Evolutionary conservation across 2,797 vertebrate species (phyloP).

Genomic region (Artibeus lituratus): DNA sequence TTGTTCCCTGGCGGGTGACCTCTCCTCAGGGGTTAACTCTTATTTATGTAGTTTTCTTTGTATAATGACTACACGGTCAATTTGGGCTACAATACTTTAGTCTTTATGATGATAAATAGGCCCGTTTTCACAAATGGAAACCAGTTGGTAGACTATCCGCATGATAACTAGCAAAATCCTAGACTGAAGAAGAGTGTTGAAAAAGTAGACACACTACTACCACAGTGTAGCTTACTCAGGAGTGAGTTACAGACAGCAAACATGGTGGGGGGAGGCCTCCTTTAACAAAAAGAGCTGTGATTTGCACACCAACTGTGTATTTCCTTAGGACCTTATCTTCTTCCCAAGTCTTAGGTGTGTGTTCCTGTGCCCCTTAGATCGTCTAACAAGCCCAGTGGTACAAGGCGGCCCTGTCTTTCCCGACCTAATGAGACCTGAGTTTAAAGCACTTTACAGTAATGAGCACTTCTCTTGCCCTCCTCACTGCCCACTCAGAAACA

Average conservation of each 20-base stretch:
- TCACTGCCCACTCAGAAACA: not conserved
- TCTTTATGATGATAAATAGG: not conserved
- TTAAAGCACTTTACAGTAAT: not conserved
- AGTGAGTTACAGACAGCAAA: too few relatives aligned
- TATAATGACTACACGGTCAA: not conserved
- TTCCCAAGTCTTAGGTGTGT: not conserved
- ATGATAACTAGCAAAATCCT: not conserved
- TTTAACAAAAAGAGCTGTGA: not conserved
- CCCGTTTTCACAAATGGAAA: not conserved
- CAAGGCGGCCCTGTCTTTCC: not conserved
- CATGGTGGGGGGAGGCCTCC: not conserved
- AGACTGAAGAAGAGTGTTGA: not conserved
- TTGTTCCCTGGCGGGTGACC: not conserved
- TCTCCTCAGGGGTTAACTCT: not conserved
- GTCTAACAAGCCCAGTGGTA: not conserved
- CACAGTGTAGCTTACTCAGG: not conserved
- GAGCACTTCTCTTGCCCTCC: not conserved
- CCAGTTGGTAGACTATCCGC: not conserved
- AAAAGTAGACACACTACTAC: not conserved
- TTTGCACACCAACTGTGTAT: not conserved
- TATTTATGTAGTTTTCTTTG: not conserved
- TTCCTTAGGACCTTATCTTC: not conserved
- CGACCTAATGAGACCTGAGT: not conserved
- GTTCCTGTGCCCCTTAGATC: not conserved
- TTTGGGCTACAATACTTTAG: not conserved